Evolutionary conservation across 1,140 invertebrate genomes (phyloP).

Genomic region (Drosophila gunungcola): DNA sequence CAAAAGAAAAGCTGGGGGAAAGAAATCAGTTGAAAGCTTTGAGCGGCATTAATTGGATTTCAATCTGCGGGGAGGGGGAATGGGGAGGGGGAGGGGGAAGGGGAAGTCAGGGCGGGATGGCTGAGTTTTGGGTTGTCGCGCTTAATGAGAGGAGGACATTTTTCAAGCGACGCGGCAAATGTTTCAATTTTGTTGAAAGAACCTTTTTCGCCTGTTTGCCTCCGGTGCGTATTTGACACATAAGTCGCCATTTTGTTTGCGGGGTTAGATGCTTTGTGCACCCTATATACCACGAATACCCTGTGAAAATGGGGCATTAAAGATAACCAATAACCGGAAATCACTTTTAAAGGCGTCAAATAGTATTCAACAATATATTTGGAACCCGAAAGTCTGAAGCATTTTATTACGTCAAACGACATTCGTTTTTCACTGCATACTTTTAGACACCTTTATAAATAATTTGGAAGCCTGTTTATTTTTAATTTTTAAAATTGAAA

Average conservation of each 20-base stretch:
- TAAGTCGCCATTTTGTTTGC: constrained; percentile 62
- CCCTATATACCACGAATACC: neutral
- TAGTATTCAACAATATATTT: too few relatives aligned
- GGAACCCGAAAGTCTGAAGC: too few relatives aligned
- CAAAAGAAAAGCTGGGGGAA: constrained; percentile 10
- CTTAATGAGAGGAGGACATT: constrained; percentile 74
- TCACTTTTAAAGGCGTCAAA: too few relatives aligned
- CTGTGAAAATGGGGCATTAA: neutral
- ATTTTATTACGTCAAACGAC: too few relatives aligned
- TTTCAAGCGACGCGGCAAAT: constrained; percentile 68
- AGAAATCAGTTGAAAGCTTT: constrained; percentile 77
- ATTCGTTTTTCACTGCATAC: too few relatives aligned
- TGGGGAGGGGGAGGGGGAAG: constrained; percentile 8
- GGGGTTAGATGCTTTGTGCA: neutral
- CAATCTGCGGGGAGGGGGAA: constrained; percentile 51
- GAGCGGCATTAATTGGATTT: constrained; percentile 78
- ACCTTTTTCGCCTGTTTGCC: constrained; percentile 23
- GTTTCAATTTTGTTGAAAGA: constrained; percentile 67
- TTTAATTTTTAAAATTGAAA: too few relatives aligned
- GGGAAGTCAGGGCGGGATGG: constrained; percentile 8
- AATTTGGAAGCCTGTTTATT: too few relatives aligned
- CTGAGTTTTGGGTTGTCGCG: constrained; percentile 54
- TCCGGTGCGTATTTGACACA: constrained; percentile 43
- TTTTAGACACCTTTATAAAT: too few relatives aligned
- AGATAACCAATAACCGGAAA: too few relatives aligned